phyloP scores from a whole-genome alignment of 1,140 invertebrate genomes.

The Fopius arisanus region DNA sequence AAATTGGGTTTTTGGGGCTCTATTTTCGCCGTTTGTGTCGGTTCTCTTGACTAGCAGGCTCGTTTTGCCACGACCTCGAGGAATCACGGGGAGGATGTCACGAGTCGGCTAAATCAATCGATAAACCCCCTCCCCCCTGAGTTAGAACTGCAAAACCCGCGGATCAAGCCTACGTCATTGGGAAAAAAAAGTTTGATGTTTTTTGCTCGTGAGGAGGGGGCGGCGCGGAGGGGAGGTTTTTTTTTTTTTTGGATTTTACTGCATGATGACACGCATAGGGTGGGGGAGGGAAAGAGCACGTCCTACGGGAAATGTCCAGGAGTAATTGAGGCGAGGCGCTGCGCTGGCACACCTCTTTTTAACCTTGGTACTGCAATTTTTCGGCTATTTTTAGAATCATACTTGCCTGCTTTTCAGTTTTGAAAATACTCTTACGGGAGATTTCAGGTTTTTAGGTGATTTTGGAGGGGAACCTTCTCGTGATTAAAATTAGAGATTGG shows the following conservation, averaged over 20 bases:
- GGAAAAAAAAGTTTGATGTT: not conserved
- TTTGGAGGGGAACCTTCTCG: too few species aligned
- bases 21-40: not conserved
- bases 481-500: too few species aligned
- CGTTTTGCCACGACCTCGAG: slow-evolving; percentile 8
- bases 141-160: slow-evolving; percentile 5
- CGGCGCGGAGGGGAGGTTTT: not conserved
- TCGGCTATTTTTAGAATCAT: not conserved
- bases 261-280: slow-evolving; percentile 5
- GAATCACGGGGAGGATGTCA: slow-evolving; percentile 14
- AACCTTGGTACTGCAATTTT: not conserved
- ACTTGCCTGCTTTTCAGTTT: not conserved
- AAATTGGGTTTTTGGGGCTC: not conserved
- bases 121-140: not conserved
- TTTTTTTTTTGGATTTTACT: slow-evolving; percentile 7
- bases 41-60: not conserved
- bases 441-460: too few species aligned
- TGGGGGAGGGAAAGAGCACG: not conserved
- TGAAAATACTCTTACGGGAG: too few species aligned
- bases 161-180: slow-evolving; percentile 16
- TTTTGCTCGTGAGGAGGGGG: not conserved
- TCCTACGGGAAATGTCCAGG: slow-evolving; percentile 5
- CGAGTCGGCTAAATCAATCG: slow-evolving; percentile 19
- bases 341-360: slow-evolving; percentile 6
- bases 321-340: slow-evolving; percentile 12